Base-by-base conservation (phyloP, 2,113 vertebrate genomes). In the Sitta europaea region DNA sequence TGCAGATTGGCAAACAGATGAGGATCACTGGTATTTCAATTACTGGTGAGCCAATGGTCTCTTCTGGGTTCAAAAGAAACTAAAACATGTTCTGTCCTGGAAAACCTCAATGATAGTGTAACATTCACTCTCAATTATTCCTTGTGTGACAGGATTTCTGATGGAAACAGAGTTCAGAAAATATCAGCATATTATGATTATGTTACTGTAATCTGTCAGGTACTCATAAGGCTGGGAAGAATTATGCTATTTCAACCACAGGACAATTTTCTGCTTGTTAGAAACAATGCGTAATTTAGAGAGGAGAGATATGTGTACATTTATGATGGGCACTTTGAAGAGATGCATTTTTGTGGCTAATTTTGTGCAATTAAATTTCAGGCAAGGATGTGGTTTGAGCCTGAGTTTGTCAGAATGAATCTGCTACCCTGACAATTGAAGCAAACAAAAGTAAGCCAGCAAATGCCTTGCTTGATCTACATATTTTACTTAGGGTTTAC, bases 11-110 rank as follows among this genome's bases (percentile, higher is more conserved):
- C 79, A 97, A 96, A 94, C 72, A 91, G 70, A 79, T 73, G 70
- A 92, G 25, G 27, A 95, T 80, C 85, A 72, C 70, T 85, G 70
- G 38, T 83, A 91, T 96, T 96, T 94, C 87, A 92, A 53, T 95
- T 94, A 87, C 23, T 23, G 15, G 45, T 82, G 61, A 95, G 77
- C 55, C 82, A 83, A 61, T 91, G 53, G 82, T 31, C 48, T 85
- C 84, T 80, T 96, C 73, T 86, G 57, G 23, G 28, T 77, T 55
- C 12, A 38, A 94, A 88, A 86, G 43, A 90, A 78, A 57, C 31
- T 61, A 55, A 95, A 94, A 94, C 75, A 40, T 53, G 7, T 72
- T 93, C 53, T 55, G 53, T 45, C 22, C 53, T 88, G 67, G 51
- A 87, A 92, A 94, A 96, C 54, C 15, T 54, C 70, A 73, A 42